phyloP scores from a whole-genome alignment of 2,113 vertebrate genomes.

The Junco hyemalis region DNA sequence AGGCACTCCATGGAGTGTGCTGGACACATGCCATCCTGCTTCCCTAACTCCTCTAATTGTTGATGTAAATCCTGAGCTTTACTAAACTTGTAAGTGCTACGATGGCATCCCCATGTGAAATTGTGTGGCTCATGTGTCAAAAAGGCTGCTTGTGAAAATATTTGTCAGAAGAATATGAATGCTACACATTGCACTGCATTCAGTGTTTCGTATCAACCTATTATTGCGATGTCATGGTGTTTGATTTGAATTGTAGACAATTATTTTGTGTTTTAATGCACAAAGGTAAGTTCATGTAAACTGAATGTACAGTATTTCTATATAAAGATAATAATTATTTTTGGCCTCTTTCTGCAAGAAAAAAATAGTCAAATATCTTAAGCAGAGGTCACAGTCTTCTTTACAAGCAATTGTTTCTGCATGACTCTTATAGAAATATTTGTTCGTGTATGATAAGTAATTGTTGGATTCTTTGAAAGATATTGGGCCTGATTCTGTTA shows the following conservation, averaged over 20 bases:
- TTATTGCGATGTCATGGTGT: constrained; percentile 69
- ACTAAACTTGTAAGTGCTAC: constrained; percentile 71
- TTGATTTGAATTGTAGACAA: constrained; percentile 71
- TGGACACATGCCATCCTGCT: constrained; percentile 76
- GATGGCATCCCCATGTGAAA: constrained; percentile 78
- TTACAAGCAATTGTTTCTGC: neutral
- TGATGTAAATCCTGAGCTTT: constrained; percentile 72
- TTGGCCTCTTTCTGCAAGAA: neutral
- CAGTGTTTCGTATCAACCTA: constrained; percentile 70
- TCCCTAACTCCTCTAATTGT: constrained; percentile 71
- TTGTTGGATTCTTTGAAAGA: neutral
- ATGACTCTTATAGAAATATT: neutral
- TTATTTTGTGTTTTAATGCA: constrained; percentile 68
- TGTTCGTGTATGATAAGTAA: neutral
- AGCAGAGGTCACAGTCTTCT: neutral
- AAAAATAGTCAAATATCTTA: neutral
- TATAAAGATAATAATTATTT: constrained; percentile 14
- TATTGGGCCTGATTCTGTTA: neutral
- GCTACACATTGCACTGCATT: constrained; percentile 75
- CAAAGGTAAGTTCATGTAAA: constrained; percentile 76
- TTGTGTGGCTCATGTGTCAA: constrained; percentile 82
- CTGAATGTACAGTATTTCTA: constrained; percentile 51
- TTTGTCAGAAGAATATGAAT: constrained; percentile 72
- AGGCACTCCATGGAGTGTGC: constrained; percentile 61
- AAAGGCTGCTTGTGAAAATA: constrained; percentile 78